A percentile compares a stretch with the other conserved stretches of the same genome.
These are phyloP conservation scores for Chaenodraco wilsoni DNA, from an alignment of 2,797 vertebrate species.

Conservation along the genomic window DNA sequence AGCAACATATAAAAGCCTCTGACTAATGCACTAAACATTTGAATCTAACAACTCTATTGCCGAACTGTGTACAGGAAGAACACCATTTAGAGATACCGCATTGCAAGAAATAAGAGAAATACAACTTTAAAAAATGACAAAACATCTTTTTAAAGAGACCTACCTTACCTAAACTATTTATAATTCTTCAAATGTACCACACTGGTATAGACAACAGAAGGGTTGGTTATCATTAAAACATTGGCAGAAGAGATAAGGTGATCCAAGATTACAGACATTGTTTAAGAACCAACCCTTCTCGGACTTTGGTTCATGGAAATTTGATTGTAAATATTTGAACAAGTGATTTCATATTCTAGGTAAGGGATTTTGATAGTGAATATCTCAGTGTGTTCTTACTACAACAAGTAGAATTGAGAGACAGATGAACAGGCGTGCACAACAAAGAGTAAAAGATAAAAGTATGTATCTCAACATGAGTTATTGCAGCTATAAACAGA, in stretches of 20 bases:
- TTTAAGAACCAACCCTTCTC: slow-evolving; percentile 29
- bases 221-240: slow-evolving; percentile 6
- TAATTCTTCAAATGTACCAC: neutral
- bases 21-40: slow-evolving; percentile 13
- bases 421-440: neutral
- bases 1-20: slow-evolving; percentile 16
- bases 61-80: neutral
- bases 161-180: neutral
- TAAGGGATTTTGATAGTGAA: slow-evolving; percentile 5
- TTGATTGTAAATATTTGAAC: slow-evolving; percentile 48
- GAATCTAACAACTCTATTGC: neutral
- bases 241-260: slow-evolving; percentile 1
- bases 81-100: neutral
- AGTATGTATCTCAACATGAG: slow-evolving; percentile 1
- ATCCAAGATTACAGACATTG: slow-evolving; percentile 15
- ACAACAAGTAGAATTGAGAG: neutral
- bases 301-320: slow-evolving; percentile 61
- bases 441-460: slow-evolving; percentile 7
- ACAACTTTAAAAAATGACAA: neutral
- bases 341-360: slow-evolving; percentile 29
- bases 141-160: too few relatives aligned
- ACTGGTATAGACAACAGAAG: neutral
- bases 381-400: neutral
- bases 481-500: slow-evolving; percentile 25
- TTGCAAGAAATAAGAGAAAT: neutral